These are phyloP conservation scores for Istiophorus platypterus DNA, from an alignment of 2,113 vertebrate species.

Conservation along the genomic window DNA sequence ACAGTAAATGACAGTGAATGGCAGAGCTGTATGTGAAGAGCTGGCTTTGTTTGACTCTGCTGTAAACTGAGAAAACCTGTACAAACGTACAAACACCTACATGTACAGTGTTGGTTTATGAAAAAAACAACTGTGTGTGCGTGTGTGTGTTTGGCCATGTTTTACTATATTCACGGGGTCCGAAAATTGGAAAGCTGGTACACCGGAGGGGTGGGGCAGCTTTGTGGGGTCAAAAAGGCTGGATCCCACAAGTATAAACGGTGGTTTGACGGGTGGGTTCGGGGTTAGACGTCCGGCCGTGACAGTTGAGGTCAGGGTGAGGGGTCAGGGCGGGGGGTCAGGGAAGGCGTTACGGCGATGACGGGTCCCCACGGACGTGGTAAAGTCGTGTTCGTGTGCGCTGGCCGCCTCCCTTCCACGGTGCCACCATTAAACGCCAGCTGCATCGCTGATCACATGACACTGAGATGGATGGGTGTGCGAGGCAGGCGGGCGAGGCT, in stretches of 20 bases:
- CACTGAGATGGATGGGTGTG: conserved; percentile 1
- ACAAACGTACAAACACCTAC: conserved; percentile 14
- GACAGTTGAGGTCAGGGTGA: too few species aligned
- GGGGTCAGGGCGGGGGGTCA: too few species aligned
- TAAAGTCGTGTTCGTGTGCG: conserved; percentile 14
- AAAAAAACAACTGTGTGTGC: conserved; percentile 2
- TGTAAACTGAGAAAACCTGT: conserved; percentile 11
- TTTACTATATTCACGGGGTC: too few species aligned
- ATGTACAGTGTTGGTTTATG: background rate
- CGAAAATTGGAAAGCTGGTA: too few species aligned
- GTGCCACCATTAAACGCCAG: conserved; percentile 54
- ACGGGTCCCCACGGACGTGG: too few species aligned
- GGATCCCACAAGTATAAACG: too few species aligned
- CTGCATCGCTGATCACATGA: conserved; percentile 44
- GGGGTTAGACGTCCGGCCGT: background rate
- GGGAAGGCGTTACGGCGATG: too few species aligned
- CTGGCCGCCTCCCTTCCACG: background rate
- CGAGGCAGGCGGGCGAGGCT: too few species aligned
- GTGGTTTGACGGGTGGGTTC: too few species aligned
- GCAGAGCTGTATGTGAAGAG: too few species aligned
- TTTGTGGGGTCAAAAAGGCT: too few species aligned
- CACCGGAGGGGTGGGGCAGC: too few species aligned
- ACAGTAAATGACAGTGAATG: background rate
- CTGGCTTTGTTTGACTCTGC: background rate
- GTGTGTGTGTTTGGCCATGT: conserved; percentile 15